Evolutionary conservation across 2,797 vertebrate genomes (phyloP).

Genomic region (Eutrigla gurnardus): DNA sequence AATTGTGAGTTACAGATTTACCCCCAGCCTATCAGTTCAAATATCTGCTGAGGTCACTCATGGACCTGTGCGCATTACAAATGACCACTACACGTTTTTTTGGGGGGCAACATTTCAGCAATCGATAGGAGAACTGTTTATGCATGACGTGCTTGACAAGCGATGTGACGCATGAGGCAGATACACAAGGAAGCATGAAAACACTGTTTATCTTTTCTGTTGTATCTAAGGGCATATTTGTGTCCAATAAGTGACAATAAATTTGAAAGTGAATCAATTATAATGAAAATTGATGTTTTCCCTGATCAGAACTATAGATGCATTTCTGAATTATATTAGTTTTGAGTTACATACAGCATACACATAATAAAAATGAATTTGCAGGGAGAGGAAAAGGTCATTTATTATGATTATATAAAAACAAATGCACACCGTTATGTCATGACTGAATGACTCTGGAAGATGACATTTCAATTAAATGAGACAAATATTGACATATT

Average conservation of each 20-base stretch:
- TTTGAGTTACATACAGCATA: neutral
- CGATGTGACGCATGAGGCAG: slow-evolving; percentile 36
- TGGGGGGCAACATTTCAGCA: slow-evolving; percentile 23
- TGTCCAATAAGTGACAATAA: neutral
- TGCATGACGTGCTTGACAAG: slow-evolving; percentile 35
- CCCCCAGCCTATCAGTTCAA: slow-evolving; percentile 22
- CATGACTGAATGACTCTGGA: too few relatives aligned
- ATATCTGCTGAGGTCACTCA: slow-evolving; percentile 37
- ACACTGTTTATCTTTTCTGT: neutral
- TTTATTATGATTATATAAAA: neutral
- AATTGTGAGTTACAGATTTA: slow-evolving; percentile 42
- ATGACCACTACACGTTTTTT: slow-evolving; percentile 10
- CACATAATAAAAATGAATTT: neutral
- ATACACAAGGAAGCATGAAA: slow-evolving; percentile 3
- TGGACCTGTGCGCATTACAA: slow-evolving; percentile 19
- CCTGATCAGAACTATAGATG: neutral
- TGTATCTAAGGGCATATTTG: neutral
- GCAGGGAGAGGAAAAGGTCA: neutral
- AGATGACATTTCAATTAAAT: neutral
- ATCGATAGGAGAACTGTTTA: slow-evolving; percentile 40
- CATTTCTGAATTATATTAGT: neutral
- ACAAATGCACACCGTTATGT: neutral
- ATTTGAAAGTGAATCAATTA: neutral
- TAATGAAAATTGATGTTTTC: neutral
- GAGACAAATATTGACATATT: neutral